These are phyloP conservation scores for Polypedilum vanderplanki DNA, from an alignment of 1,140 invertebrate genomes.

Conservation along the genomic window DNA sequence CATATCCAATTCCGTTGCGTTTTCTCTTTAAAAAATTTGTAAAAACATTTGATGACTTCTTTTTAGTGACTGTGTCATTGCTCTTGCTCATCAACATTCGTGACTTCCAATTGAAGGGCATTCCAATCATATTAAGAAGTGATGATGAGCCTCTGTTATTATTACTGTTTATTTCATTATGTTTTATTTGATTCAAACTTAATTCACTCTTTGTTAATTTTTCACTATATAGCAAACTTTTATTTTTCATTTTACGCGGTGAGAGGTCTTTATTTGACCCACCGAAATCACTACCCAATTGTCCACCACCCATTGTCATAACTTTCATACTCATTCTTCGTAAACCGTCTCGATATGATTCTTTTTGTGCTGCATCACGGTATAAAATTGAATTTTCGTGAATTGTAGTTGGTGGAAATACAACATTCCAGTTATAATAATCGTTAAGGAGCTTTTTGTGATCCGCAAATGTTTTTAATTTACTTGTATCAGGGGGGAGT, in stretches of 20 bases:
- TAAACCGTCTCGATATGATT: neutral
- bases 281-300: neutral
- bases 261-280: constrained; percentile 7
- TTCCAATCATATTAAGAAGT: neutral
- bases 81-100: neutral
- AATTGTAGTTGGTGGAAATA: constrained; percentile 15
- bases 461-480: neutral
- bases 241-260: neutral
- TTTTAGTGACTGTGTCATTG: neutral
- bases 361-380: neutral
- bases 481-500: neutral
- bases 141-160: neutral
- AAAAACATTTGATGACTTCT: neutral
- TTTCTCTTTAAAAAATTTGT: constrained; percentile 25
- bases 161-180: neutral
- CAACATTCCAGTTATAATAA: constrained; percentile 16
- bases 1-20: neutral
- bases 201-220: constrained; percentile 3
- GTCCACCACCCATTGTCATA: neutral
- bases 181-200: constrained; percentile 11
- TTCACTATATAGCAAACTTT: neutral
- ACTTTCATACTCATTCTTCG: neutral
- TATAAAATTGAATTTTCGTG: constrained; percentile 22
- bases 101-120: constrained; percentile 2
- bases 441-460: neutral